phyloP scores from a whole-genome alignment of 2,888 invertebrate genomes.

The Chrysotoxum bicinctum region DNA sequence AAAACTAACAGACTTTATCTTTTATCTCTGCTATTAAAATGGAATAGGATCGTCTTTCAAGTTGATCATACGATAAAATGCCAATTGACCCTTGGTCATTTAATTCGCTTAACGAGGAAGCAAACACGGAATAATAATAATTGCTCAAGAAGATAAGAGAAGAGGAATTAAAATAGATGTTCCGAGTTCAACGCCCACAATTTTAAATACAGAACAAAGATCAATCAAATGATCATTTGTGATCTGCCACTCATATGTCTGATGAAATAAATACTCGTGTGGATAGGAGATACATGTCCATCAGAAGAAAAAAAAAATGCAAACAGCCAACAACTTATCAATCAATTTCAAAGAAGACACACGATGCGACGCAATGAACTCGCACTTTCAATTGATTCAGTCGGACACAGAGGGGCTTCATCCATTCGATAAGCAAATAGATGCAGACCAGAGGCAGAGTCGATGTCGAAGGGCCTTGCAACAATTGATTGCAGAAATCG shows the following conservation, averaged over 20 bases:
- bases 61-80: neutral
- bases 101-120: constrained; percentile 30
- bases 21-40: neutral
- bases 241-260: constrained; percentile 41
- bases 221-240: constrained; percentile 71
- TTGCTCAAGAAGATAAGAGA: constrained; percentile 17
- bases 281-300: constrained; percentile 34
- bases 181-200: constrained; percentile 35
- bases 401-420: constrained; percentile 29
- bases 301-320: constrained; percentile 33
- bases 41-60: constrained; percentile 30
- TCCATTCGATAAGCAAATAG: neutral
- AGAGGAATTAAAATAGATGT: constrained; percentile 42
- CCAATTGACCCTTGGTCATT: constrained; percentile 25
- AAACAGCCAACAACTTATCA: constrained; percentile 41
- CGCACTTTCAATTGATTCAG: constrained; percentile 54
- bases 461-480: neutral
- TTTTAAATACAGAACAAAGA: constrained; percentile 36
- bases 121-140: neutral
- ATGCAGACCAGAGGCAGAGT: neutral
- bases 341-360: constrained; percentile 55
- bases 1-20: neutral
- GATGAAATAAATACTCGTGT: constrained; percentile 31
- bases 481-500: neutral
- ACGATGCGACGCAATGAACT: constrained; percentile 12